Conservation (phyloP, 2,888 invertebrate genomes). For the Lithophane leautieri region DNA sequence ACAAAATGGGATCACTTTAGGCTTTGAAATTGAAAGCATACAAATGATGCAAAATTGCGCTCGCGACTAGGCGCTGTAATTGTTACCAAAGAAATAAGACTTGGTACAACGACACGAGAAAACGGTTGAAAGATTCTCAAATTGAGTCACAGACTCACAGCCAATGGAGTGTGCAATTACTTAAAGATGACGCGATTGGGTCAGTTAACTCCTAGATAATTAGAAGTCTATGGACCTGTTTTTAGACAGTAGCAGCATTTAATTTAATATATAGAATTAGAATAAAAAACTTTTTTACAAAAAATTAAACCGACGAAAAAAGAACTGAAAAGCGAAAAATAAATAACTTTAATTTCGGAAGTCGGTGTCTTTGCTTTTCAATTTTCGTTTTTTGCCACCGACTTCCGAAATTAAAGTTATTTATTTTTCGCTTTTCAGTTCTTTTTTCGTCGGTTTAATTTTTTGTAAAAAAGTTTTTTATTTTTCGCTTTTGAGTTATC, state of each 20-base stretch:
- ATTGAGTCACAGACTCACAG: conserved; percentile 1
- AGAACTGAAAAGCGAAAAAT: too few species aligned
- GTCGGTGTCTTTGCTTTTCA: too few species aligned
- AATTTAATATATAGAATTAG: neutral
- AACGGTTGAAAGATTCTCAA: conserved; percentile 13
- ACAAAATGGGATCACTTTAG: conserved; percentile 1
- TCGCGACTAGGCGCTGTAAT: neutral
- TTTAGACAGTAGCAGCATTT: neutral
- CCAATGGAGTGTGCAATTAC: conserved; percentile 27
- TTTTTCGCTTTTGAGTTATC: too few species aligned
- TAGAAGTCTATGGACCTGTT: conserved; percentile 14
- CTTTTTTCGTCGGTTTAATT: too few species aligned
- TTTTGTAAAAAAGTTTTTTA: too few species aligned
- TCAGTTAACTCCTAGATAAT: conserved; percentile 30
- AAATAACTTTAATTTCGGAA: too few species aligned
- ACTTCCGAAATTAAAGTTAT: too few species aligned
- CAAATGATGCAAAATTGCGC: neutral
- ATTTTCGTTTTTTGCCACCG: too few species aligned
- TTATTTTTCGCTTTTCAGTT: too few species aligned
- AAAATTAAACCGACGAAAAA: too few species aligned
- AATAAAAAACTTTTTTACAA: too few species aligned
- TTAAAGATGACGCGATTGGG: conserved; percentile 25
- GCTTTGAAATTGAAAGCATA: neutral
- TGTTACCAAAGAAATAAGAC: neutral
- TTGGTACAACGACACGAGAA: neutral